Base-by-base conservation (phyloP, 2,797 vertebrate genomes). In the Odontamblyopus lacepedii region DNA sequence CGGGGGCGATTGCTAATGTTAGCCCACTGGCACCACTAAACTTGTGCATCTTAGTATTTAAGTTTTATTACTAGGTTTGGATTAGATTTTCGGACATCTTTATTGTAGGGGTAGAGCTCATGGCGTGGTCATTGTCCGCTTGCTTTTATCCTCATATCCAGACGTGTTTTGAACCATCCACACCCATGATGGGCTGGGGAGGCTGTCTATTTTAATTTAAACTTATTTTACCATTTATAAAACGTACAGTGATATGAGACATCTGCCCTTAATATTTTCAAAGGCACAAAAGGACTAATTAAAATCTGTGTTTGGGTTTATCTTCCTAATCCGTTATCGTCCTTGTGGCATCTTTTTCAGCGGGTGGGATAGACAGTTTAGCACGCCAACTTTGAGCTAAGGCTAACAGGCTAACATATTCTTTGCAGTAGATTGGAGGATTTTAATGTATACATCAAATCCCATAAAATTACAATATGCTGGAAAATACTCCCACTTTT, bases 381-480 rank as follows among this genome's bases (percentile, higher is more conserved):
- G 80, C 75, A 89, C 82, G 85, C 78, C 80, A 91, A 91, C 87
- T 92, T 91, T 85, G 63, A 86, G 90, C 89, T 90, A 88, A 78
- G 73, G 73, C 68, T 89, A 86, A 87, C 86, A 19, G 6, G 88
- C 85, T 90, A 87, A 73, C 70, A 7, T 76, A 83, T 84, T 81
- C 77, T 55, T 48, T 87, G 90, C 89, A 85, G 88, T 77, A 84
- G 77, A 83, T 70, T 75, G 85, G 83, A 41, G 72, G 53, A 12
- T 15, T 4, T 15, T 19, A 7, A 51, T 70, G 67, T 41, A 23
- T 32, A 7, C 60, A 62, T 15, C 4, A 35, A 64, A 13, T 23
- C 30, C 72, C 41, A 16, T 57, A 69, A 30, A 38, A 16, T 16
- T 23, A 29, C 4, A 23, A 26, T 15, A 13, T 4, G 4, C 1